Conservation (phyloP, 2,797 vertebrate species). For the Nasua narica region DNA sequence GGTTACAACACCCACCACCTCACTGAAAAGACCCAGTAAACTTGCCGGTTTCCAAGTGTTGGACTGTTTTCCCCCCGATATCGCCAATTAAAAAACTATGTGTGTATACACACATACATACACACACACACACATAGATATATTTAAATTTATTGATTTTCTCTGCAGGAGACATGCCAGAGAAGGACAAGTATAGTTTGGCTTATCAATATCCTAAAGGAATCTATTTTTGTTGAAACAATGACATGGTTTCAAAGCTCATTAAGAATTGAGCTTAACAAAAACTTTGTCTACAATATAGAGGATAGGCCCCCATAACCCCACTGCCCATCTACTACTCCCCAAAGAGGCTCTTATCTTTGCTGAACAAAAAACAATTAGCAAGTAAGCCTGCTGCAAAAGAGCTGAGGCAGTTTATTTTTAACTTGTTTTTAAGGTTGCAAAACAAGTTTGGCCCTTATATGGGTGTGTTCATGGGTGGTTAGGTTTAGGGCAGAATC, state of each 20-base stretch:
- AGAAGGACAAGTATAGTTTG: not conserved
- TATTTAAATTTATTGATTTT: not conserved
- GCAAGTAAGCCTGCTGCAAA: conserved; percentile 34
- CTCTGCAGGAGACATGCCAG: not conserved
- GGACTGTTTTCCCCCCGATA: not conserved
- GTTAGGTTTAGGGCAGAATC: conserved; percentile 22
- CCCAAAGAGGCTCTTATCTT: conserved; percentile 1
- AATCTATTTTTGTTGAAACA: conserved; percentile 10
- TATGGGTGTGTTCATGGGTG: conserved; percentile 47
- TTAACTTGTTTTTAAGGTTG: conserved; percentile 56
- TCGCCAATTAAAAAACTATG: not conserved
- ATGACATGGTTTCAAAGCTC: conserved; percentile 1
- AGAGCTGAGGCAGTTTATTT: conserved; percentile 53
- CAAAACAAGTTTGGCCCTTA: conserved; percentile 50
- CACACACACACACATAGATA: not conserved
- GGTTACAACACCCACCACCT: not conserved
- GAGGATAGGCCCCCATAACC: not conserved
- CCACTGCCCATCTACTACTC: not conserved
- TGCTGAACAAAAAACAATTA: conserved; percentile 46
- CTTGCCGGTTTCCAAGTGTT: not conserved
- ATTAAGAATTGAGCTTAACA: not conserved
- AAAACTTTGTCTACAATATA: not conserved
- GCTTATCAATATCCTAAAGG: not conserved
- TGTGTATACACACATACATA: not conserved
- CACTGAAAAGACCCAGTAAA: not conserved